Conservation (phyloP, 2,888 invertebrate genomes). For the Cheilosia vernalis region DNA sequence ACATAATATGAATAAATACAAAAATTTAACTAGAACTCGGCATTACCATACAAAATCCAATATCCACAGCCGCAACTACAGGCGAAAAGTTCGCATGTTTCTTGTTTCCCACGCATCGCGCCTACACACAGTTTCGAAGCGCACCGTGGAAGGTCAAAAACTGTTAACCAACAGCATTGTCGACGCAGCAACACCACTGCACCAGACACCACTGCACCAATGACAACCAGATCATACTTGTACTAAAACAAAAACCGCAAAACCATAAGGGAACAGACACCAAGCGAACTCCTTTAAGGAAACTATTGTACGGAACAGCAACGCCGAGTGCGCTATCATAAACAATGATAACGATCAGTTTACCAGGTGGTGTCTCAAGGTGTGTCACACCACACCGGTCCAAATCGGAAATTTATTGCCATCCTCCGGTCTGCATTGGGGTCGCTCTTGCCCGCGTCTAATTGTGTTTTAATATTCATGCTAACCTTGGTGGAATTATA, state of each 20-base stretch:
- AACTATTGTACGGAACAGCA: conserved; percentile 39
- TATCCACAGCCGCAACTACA: conserved; percentile 18
- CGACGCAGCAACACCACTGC: conserved; percentile 1
- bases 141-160: conserved; percentile 56
- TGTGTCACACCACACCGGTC: conserved; percentile 53
- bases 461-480: conserved; percentile 49
- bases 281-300: conserved; percentile 31
- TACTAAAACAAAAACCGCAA: background rate
- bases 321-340: conserved; percentile 44
- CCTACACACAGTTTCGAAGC: conserved; percentile 43
- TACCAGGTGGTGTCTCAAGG: conserved; percentile 70
- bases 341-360: conserved; percentile 70
- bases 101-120: conserved; percentile 57
- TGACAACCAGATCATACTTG: conserved; percentile 26
- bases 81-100: conserved; percentile 34
- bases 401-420: conserved; percentile 48
- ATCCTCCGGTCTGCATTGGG: conserved; percentile 33
- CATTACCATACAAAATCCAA: conserved; percentile 23
- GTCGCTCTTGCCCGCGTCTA: conserved; percentile 31
- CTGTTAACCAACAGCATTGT: conserved; percentile 17
- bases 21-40: conserved; percentile 29
- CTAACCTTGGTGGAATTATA: conserved; percentile 52
- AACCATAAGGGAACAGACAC: conserved; percentile 23
- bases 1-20: conserved; percentile 19
- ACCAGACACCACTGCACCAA: conserved; percentile 31